phyloP scores from a whole-genome alignment of 1,140 invertebrate genomes.

The Bombus pascuorum region DNA sequence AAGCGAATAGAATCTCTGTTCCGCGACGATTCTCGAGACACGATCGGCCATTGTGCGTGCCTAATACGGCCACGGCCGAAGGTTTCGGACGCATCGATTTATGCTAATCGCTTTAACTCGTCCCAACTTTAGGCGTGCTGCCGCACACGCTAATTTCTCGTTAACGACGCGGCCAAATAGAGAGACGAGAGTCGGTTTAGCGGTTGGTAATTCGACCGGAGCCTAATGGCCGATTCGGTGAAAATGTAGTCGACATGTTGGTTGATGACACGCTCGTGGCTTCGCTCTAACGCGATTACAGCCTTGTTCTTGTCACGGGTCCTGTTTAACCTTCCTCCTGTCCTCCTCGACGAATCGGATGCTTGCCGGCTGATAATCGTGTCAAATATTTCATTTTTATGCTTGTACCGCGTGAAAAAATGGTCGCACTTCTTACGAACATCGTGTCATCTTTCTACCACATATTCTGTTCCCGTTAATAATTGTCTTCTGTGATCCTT shows the following conservation, averaged over 20 bases:
- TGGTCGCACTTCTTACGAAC: no score
- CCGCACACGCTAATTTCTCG: slow-evolving; percentile 32
- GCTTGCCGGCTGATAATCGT: background rate
- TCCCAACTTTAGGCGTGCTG: slow-evolving; percentile 13
- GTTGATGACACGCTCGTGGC: background rate
- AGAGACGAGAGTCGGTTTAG: slow-evolving; percentile 1
- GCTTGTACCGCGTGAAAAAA: no score
- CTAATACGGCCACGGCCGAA: background rate
- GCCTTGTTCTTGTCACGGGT: background rate
- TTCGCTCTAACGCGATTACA: slow-evolving; percentile 8
- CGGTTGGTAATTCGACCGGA: background rate
- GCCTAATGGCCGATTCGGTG: slow-evolving; percentile 1
- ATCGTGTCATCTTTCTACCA: no score
- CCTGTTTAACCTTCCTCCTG: background rate
- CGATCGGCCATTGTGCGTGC: slow-evolving; percentile 37
- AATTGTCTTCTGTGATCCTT: no score
- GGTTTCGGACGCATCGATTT: slow-evolving; percentile 17
- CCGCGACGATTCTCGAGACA: background rate
- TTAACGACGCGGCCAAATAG: slow-evolving; percentile 18
- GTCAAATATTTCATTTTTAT: background rate
- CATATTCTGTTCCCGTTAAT: no score
- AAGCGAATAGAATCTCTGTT: background rate
- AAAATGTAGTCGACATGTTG: slow-evolving; percentile 32
- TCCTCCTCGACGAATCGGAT: background rate
- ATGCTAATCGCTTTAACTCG: slow-evolving; percentile 20